Evolutionary conservation across 2,888 invertebrate species (phyloP), one percentile per base, ranked within the genome.

Genomic region (Resseliella maxima): DNA sequence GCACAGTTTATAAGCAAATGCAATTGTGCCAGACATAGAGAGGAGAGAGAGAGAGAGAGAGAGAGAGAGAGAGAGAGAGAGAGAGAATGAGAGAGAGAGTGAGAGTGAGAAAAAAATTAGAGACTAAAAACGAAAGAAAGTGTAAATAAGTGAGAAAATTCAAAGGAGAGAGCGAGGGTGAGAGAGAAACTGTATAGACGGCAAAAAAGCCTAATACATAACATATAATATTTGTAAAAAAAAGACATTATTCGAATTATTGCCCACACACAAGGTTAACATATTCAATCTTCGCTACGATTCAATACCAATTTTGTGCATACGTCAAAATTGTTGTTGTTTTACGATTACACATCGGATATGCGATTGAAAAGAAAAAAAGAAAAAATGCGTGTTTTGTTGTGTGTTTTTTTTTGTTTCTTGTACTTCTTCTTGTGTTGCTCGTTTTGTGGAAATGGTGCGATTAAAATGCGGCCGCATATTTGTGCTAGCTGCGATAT

Each of bases 231-330:
- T 72, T 72, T 35, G 72, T 59, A 31, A 72, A 72, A 50, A 50
- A 72, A 31, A 72, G 27, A 72, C 72, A 72, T 15, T 72, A 72
- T 72, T 72, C 72, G 72, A 72, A 31, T 72, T 72, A 72, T 72
- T 72, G 72, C 24, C 24, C 35, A 36, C 59, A 64, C 87, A 87
- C 87, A 88, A 87, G 88, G 88, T 88, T 88, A 87, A 87, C 72
- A 72, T 72, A 72, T 72, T 72, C 72, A 72, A 1, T 72, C 27
- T 72, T 72, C 72, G 72, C 72, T 8, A 3, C 31, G 31, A 72
- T 72, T 72, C 72, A 72, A 72, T 72, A 72, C 72, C 72, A 72
- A 72, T 72, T 72, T 72, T 31, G 72, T 72, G 72, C 72, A 72
- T 24, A 72, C 31, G n/a, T 31, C 6, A 18, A 31, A 72, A 31